Evolutionary conservation across 2,888 invertebrate species (phyloP), one percentile per base, ranked within the genome.

Genomic region (Lithophane semibrunnea): DNA sequence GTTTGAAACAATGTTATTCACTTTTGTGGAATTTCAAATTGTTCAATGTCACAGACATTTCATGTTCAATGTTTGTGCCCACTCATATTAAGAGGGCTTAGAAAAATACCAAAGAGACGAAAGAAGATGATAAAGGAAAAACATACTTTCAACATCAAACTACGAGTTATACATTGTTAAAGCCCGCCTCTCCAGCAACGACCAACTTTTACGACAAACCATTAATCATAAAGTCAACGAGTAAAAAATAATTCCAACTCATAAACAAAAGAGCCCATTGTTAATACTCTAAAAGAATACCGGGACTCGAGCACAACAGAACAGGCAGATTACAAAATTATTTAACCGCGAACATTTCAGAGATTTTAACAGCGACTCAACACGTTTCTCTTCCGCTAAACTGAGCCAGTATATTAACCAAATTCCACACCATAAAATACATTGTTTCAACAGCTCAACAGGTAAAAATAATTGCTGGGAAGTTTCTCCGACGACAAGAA

Each of bases 381-480:
- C 91, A 90, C 89, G 86, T 82, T 92, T 90, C 78, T 79, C 76
- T 91, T 92, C 89, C 91, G 88, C 88, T 90, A 91, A 89, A 92
- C 91, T 91, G 89, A 90, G 83, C 88, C 80, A 82, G 84, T 80
- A 92, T 92, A 92, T 91, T 91, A 90, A 91, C 90, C 88, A 88
- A 92, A 93, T 92, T 93, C 91, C 90, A 82, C 84, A 88, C 89
- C 85, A 90, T 92, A 90, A 92, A 91, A 85, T 89, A 88, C 89
- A 90, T 90, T 91, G 89, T 91, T 91, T 89, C 88, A 82, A 85
- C 88, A 87, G 90, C 86, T 92, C 93, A 93, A 93, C 93, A 93
- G 93, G 93, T 93, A 92, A 93, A 93, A 92, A 92, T 93, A 91
- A 93, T 92, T 89, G 89, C 88, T 82, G 83, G 79, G 87, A 89